Base-by-base conservation (phyloP, 2,797 vertebrate genomes). In the Acanthiza pusilla region DNA sequence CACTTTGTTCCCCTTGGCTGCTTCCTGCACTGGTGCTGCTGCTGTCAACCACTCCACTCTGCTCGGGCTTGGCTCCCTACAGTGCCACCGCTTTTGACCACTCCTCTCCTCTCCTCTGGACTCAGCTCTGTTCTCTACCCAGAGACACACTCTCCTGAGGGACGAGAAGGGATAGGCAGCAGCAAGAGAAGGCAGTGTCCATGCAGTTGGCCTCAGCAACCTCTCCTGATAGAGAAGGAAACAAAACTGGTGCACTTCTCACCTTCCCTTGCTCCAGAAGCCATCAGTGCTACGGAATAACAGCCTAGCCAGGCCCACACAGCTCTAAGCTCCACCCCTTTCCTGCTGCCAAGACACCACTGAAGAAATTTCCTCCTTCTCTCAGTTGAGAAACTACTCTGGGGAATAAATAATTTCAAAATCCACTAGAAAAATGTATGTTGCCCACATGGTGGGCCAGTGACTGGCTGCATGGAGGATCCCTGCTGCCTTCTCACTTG, bases 1-100 rank as follows among this genome's bases (percentile, higher is more conserved):
- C 34, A 14, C 65, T 34, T 47, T n/a, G 55, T 13, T 70, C 48
- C 34, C 40, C 16, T 16, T 10, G 40, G 36, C 47, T 54, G 29
- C 40, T 77, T 54, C 25, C 48, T 6, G 5, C 40, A n/a, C n/a
- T 36, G 29, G n/a, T 3, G 11, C 13, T 0, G 0, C 8, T 0
- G 0, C 32, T 40, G 12, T 18, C 47, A 29, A 29, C 47, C 5
- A 5, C 11, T 25, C n/a, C 34, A 21, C 34, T 68, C 63, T 10
- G 2, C 20, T 40, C 34, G 54, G 40, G 16, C 63, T 77, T 40
- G 48, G 34, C 16, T 77, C 23, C 20, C 34, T 54, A 8, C 6
- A n/a, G n/a, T 1, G 0, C 32, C 40, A 38, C 15, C 3, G 11
- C 13, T 70, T 40, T 26, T 61, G 34, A 34, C 11, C 34, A 14